Percentiles rank a stretch among this genome's conserved stretches.
These are phyloP conservation scores for Parnassius mnemosyne DNA, from an alignment of 2,888 invertebrate genomes.

Conservation along the genomic window DNA sequence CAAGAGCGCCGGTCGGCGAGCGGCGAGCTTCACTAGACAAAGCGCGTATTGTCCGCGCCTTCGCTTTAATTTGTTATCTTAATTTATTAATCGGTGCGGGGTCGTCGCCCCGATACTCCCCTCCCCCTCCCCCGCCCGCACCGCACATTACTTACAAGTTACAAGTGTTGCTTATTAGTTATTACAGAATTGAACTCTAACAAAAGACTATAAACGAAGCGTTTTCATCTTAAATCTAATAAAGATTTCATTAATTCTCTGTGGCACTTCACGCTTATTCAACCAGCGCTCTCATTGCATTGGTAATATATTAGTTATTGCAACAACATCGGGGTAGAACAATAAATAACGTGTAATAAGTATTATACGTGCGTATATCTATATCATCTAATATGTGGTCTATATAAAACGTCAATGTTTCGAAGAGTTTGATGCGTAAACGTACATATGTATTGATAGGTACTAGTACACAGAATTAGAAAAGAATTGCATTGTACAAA, in stretches of 20 bases:
- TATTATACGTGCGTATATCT: no score
- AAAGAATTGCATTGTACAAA: no score
- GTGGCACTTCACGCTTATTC: not conserved
- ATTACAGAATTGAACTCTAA: conserved; percentile 21
- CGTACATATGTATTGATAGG: no score
- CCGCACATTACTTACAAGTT: not conserved
- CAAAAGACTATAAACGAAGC: conserved; percentile 21
- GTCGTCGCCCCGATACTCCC: conserved; percentile 32
- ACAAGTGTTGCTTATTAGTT: conserved; percentile 10
- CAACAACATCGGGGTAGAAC: no score
- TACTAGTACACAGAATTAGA: no score
- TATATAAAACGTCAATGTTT: no score
- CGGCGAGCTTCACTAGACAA: conserved; percentile 51
- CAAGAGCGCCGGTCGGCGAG: conserved; percentile 27
- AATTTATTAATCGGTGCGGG: conserved; percentile 57
- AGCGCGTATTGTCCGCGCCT: conserved; percentile 46
- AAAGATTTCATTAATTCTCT: not conserved
- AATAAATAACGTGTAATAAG: no score
- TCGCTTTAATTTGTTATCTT: conserved; percentile 63
- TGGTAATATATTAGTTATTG: no score
- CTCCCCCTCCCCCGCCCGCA: not conserved
- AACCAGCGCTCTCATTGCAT: not conserved
- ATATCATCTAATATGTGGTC: no score
- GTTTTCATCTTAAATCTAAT: conserved; percentile 19
- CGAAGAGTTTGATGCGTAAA: no score